Conservation (phyloP, 2,888 invertebrate genomes). For the Galeruca laticollis region DNA sequence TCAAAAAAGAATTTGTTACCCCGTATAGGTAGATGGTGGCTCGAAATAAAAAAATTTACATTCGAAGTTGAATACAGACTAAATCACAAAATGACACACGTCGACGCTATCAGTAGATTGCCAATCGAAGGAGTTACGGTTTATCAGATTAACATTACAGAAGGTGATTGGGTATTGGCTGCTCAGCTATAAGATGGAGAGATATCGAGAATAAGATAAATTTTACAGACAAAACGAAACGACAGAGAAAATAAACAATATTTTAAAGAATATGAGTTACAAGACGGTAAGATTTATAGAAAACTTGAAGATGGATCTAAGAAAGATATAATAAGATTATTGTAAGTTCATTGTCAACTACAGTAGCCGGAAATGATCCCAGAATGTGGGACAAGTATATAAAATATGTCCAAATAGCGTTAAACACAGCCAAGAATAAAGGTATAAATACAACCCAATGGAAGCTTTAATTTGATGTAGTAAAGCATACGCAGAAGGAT, state of each 20-base stretch:
- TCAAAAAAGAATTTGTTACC: slow-evolving; percentile 55
- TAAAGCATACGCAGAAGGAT: too few relatives aligned
- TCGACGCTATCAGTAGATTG: slow-evolving; percentile 47
- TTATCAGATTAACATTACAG: slow-evolving; percentile 41
- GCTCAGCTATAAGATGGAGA: slow-evolving; percentile 48
- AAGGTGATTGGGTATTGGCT: slow-evolving; percentile 48
- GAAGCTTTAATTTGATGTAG: too few relatives aligned
- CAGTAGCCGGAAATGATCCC: too few relatives aligned
- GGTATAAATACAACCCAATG: too few relatives aligned
- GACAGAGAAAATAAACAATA: slow-evolving; percentile 18
- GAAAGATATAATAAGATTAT: too few relatives aligned
- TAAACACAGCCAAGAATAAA: too few relatives aligned
- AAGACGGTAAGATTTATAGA: slow-evolving; percentile 14
- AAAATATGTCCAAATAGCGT: too few relatives aligned
- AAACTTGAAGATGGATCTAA: slow-evolving; percentile 17
- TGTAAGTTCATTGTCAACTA: too few relatives aligned
- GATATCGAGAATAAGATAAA: slow-evolving; percentile 33
- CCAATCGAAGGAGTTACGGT: slow-evolving; percentile 29
- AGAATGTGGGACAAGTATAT: too few relatives aligned
- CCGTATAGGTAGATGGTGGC: slow-evolving; percentile 55
- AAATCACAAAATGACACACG: slow-evolving; percentile 41
- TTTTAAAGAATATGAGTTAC: slow-evolving; percentile 21
- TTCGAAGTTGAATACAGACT: slow-evolving; percentile 43
- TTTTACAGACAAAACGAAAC: background rate
- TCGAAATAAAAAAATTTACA: slow-evolving; percentile 49